Evolutionary conservation across 2,888 invertebrate genomes (phyloP), one percentile per base, ranked within the genome.

Genomic region (Lasioglossum malachurum): DNA sequence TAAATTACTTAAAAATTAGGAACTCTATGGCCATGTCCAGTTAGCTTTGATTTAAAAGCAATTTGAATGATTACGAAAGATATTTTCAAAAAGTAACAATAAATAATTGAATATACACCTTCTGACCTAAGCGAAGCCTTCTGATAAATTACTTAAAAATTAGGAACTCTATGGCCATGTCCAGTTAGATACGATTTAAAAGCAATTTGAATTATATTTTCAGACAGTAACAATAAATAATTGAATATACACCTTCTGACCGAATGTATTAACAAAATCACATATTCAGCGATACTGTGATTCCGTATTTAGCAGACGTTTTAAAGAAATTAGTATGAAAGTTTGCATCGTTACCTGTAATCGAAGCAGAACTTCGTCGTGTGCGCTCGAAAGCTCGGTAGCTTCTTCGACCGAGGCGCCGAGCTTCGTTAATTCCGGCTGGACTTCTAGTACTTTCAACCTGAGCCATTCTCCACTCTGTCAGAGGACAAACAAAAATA

Each of bases 401-500:
- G 98, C 98, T 95, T 98, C 98, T 91, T 97, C 97, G 84, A 98
- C 96, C 90, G 96, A 97, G 86, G 96, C 96, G 90, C 98, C 98
- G 87, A 98, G 96, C 91, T 97, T 97, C 91, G 98, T 97, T 92
- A 98, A 96, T 94, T 97, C 97, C 73, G 98, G 98, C 89, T 97
- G 97, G 94, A 98, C 97, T 95, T 98, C 98, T 93, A 98, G 96
- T 88, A 98, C 97, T 95, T 98, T 98, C 92, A 98, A 96, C 93
- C 98, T 97, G 90, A 98, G 96, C 96, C 97, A 97, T 94, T 98
- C 97, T 92, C 97, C 97, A 93, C 97, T 97, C 98, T 98, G 96
- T 31, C 96, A 38, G 80, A 79, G 69, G 23, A 85, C 53, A 84
- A 64, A 57, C 38, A 74, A 83, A 78, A 67, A 14, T 27, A 23